Conservation (phyloP, 2,113 vertebrate species). For the Nyctereutes procyonoides region DNA sequence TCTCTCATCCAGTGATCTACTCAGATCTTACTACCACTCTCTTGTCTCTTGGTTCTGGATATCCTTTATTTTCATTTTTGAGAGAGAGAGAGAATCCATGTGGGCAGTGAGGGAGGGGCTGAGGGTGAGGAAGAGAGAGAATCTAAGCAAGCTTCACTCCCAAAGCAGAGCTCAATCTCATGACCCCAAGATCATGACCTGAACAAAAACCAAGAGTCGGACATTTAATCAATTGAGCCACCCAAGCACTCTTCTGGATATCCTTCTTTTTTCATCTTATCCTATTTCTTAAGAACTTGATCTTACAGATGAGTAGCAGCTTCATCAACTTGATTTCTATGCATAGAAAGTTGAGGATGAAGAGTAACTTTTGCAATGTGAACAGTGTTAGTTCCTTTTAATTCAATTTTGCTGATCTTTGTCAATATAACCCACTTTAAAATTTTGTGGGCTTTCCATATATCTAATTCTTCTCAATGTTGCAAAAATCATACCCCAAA, state of each 20-base stretch:
- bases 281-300: background rate
- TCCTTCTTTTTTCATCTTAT: background rate
- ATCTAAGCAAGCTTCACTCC: background rate
- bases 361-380: background rate
- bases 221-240: background rate
- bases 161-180: background rate
- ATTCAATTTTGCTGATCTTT: background rate
- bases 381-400: background rate
- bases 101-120: background rate
- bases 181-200: background rate
- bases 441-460: background rate
- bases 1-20: background rate
- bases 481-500: background rate
- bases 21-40: background rate
- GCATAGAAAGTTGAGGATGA: background rate
- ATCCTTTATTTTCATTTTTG: background rate
- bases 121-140: background rate
- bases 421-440: background rate
- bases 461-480: background rate
- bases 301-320: background rate
- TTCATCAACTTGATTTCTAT: background rate
- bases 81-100: background rate
- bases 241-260: background rate
- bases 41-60: background rate
- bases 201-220: background rate